Conservation (phyloP, 2,888 invertebrate genomes). For the Pardosa pseudoannulata region DNA sequence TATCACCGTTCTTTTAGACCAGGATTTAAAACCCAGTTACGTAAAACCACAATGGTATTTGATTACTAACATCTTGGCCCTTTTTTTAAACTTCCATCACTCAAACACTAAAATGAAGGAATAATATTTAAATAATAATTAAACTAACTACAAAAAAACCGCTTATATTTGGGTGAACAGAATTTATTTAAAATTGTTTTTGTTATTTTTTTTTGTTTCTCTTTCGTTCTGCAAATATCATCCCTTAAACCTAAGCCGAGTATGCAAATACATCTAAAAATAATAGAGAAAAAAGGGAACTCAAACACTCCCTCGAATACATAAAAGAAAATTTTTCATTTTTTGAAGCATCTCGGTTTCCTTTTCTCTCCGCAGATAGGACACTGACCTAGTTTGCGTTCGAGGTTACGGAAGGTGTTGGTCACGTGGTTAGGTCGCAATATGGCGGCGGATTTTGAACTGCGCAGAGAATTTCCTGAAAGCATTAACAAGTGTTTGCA, state of each 20-base stretch:
- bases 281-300: background rate
- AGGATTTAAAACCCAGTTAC: no score
- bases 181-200: no score
- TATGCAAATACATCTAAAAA: background rate
- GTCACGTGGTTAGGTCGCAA: slow-evolving; percentile 49
- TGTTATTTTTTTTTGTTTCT: no score
- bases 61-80: no score
- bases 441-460: slow-evolving; percentile 33
- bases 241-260: background rate
- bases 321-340: background rate
- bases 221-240: background rate
- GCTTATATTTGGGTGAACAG: no score
- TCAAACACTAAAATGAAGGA: no score
- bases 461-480: slow-evolving; percentile 26
- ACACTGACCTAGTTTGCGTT: slow-evolving; percentile 61
- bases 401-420: slow-evolving; percentile 54
- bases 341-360: background rate
- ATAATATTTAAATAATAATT: no score
- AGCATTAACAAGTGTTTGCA: slow-evolving; percentile 12
- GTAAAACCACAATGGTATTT: no score
- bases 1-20: no score
- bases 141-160: no score
- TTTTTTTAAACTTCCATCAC: no score
- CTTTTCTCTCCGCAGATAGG: slow-evolving; percentile 28
- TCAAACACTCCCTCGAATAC: slow-evolving; percentile 2